Base-by-base conservation (phyloP, 1,140 invertebrate genomes). In the Drosophila pseudoobscura region DNA sequence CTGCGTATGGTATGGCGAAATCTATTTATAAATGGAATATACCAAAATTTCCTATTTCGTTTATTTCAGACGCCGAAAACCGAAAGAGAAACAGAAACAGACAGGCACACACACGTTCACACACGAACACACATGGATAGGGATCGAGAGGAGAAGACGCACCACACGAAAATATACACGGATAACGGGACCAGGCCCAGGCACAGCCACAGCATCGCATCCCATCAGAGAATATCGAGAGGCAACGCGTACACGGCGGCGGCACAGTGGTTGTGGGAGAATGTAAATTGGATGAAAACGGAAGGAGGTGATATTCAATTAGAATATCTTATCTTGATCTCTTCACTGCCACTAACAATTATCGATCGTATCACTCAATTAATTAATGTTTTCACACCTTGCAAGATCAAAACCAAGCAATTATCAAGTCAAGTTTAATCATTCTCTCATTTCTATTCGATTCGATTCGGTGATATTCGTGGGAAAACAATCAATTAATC, bases 11-110 rank as follows among this genome's bases (percentile, higher is more conserved):
- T 88, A 88, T 88, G 83, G 83, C 83, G 59, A 88, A 88, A 64
- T 88, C 83, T 88, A 88, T 88, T 88, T 88, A 79, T 88, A 87
- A 78, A 72, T 82, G 43, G 49, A 74, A 87, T 83, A 88, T 88
- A 88, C 78, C 84, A 88, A 88, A 88, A 88, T 88, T 88, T 88
- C 83, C 83, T 83, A 88, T 88, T 88, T 89, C 84, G 78, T 79
- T 78, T 78, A 85, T 85, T 85, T 85, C 80, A 85, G 80, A 74
- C 69, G 77, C 73, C 66, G 74, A 69, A 39, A 59, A 22, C 35
- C 64, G 49, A 69, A 53, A 46, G 41, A 54, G 43, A 53, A 52
- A 53, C 52, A 55, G 39, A 29, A 29, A 39, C 35, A 39, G 29
- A 8, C 29, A 8, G 29, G 29, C 35, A 39, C 35, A 39, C 35